Conservation (phyloP, 2,888 invertebrate genomes). For the Metallyticus violacea region DNA sequence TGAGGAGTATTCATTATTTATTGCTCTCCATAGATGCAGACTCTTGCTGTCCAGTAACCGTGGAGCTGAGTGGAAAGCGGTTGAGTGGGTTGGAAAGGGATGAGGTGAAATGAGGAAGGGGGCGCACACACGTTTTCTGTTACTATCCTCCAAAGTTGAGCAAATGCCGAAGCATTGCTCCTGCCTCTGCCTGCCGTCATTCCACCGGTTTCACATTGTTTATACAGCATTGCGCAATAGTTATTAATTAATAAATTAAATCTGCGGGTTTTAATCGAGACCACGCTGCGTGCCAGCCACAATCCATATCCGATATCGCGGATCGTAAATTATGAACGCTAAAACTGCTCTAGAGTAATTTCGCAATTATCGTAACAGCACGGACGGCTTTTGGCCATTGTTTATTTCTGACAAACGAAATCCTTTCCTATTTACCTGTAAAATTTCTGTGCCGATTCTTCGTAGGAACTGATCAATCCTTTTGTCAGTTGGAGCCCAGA, state of each 20-base stretch:
- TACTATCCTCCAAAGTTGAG: neutral
- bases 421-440: neutral
- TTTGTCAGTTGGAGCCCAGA: no score
- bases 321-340: neutral
- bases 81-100: no score
- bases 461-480: neutral
- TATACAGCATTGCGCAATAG: neutral
- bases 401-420: neutral
- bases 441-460: neutral
- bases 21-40: neutral
- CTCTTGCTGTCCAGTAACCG: neutral
- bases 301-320: neutral
- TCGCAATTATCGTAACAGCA: neutral
- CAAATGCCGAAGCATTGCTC: neutral
- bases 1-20: constrained; percentile 29
- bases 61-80: no score
- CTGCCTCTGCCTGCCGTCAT: neutral
- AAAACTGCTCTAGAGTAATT: neutral
- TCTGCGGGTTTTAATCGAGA: neutral
- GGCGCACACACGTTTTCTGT: no score
- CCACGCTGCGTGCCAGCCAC: neutral
- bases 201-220: neutral
- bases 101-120: neutral
- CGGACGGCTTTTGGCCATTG: neutral
- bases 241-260: neutral